Percentiles rank a stretch among this genome's conserved stretches.
Evolutionary conservation across 2,797 vertebrate genomes (phyloP).

Genomic region (Danio choprae): DNA sequence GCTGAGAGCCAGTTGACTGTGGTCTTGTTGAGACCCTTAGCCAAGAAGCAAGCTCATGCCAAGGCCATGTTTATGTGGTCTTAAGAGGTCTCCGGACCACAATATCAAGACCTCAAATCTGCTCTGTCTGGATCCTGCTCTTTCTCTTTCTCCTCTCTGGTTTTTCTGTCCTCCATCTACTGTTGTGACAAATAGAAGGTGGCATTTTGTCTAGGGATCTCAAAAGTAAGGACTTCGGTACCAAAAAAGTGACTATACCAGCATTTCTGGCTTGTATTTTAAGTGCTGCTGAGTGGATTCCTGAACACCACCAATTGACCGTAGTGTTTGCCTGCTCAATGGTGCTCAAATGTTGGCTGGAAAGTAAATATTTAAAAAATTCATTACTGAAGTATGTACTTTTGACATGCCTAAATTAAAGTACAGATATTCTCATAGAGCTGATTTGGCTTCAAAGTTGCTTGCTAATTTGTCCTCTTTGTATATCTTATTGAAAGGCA

Average conservation of each 20-base stretch:
- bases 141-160: background rate
- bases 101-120: background rate
- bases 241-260: too few relatives aligned
- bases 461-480: background rate
- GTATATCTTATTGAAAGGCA: background rate
- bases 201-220: background rate
- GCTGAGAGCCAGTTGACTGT: background rate
- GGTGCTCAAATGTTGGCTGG: too few relatives aligned
- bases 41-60: background rate
- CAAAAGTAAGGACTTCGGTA: too few relatives aligned
- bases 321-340: too few relatives aligned
- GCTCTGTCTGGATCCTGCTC: background rate
- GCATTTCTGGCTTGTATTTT: too few relatives aligned
- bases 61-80: background rate
- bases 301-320: too few relatives aligned
- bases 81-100: background rate
- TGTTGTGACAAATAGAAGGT: background rate
- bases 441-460: background rate
- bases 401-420: too few relatives aligned
- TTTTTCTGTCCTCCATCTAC: background rate
- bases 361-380: too few relatives aligned
- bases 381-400: too few relatives aligned
- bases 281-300: too few relatives aligned
- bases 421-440: background rate
- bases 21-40: background rate